Base-by-base conservation (phyloP, 2,113 vertebrate genomes). In the Lycocorax pyrrhopterus region DNA sequence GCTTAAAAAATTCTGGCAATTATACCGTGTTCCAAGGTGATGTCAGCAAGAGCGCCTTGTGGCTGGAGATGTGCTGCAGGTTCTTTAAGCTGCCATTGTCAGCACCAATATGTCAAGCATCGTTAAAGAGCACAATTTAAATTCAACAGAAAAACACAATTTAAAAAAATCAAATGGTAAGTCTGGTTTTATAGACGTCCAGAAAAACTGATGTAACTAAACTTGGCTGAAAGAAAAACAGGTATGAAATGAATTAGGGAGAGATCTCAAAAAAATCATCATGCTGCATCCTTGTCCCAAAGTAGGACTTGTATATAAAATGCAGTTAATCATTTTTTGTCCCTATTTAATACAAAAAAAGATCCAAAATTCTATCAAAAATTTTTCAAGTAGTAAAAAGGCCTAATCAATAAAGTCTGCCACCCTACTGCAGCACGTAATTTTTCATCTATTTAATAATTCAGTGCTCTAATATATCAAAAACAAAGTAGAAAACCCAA, bases 361-460 rank as follows among this genome's bases (percentile, higher is more conserved):
- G 5, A 7, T 16, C 17, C 43, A 80, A 52, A 2, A 44, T 29
- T 29, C 27, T 20, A 68, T 47, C 0, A 60, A 84, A 87, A 63
- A 13, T 6, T 17, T 12, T 64, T 76, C 29, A 52, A 55, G 35
- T 27, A 51, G 35, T 84, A 87, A 72, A 63, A 74, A 43, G 11
- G 1, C 3, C 46, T 84, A 78, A 87, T 82, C 72, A 89, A 53
- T 84, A 74, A 39, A 67, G 19, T 41, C n/a, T 82, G 30, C 19
- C 33, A 75, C 9, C 10, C 52, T 60, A 11, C 16, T 51, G 9
- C 6, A 58, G 8, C 46, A 58, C 4, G 1, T 32, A 7, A n/a
- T 89, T 95, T 92, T 72, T 89, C 62, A 79, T 59, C 32, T 90
- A 20, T 58, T 88, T 92, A 90, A 68, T 90, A 86, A 86, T 91